phyloP scores from a whole-genome alignment of 2,113 vertebrate species.

The Cercocebus atys region DNA sequence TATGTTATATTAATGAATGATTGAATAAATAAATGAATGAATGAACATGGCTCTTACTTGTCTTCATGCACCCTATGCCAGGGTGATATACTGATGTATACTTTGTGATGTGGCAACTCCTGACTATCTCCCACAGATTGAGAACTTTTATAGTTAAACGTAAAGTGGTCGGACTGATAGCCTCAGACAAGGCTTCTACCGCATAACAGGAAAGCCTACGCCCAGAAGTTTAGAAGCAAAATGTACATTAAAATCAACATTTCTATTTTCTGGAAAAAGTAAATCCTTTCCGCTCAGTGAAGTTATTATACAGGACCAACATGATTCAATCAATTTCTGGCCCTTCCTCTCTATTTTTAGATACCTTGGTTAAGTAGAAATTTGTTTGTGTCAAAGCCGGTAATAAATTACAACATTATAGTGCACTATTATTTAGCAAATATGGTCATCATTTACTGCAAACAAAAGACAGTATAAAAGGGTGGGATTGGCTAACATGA shows the following conservation, averaged over 20 bases:
- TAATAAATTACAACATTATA: constrained; percentile 73
- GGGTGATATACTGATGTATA: neutral
- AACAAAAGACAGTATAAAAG: constrained; percentile 57
- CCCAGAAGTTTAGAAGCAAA: constrained; percentile 46
- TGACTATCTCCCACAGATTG: neutral
- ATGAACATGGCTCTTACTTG: neutral
- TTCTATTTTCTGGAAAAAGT: constrained; percentile 45
- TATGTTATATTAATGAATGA: neutral
- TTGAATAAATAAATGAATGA: neutral
- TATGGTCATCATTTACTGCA: constrained; percentile 44
- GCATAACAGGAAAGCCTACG: neutral
- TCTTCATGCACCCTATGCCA: neutral
- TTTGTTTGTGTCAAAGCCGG: constrained; percentile 63
- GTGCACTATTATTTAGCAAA: constrained; percentile 64
- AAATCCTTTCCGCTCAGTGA: constrained; percentile 43
- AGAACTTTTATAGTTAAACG: neutral
- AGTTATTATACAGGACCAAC: constrained; percentile 28
- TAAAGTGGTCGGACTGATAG: neutral
- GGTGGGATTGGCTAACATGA: neutral
- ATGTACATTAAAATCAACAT: constrained; percentile 45
- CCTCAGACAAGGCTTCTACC: neutral
- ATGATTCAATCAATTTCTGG: constrained; percentile 35
- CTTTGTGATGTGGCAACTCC: neutral
- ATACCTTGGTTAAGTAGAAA: constrained; percentile 70
- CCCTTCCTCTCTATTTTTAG: constrained; percentile 46